A percentile compares a stretch with the other conserved stretches of the same genome.
Evolutionary conservation across 2,797 vertebrate species (phyloP).

Genomic region (Oreochromis mossambicus): DNA sequence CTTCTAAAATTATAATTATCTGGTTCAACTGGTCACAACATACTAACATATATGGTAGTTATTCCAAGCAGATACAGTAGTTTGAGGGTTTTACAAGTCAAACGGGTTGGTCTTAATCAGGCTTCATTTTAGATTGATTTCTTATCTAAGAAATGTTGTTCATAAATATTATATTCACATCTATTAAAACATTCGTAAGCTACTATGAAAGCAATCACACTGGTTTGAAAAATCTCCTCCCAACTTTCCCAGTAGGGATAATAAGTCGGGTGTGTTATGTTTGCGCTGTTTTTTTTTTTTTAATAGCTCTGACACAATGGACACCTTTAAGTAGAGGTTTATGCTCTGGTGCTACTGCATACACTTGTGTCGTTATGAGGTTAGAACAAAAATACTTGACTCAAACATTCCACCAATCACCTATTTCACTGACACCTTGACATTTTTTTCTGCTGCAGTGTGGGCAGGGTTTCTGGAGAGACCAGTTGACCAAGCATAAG

Average conservation of each 20-base stretch:
- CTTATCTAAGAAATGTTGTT: background rate
- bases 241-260: conserved; percentile 5
- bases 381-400: conserved; percentile 10
- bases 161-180: background rate
- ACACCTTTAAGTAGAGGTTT: background rate
- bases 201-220: background rate
- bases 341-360: background rate
- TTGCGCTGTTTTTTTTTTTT: background rate
- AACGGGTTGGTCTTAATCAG: background rate
- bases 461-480: conserved; percentile 61
- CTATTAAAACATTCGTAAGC: background rate
- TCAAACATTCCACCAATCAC: conserved; percentile 2
- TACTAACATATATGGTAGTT: background rate
- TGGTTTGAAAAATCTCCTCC: background rate
- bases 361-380: conserved; percentile 23
- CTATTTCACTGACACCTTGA: background rate
- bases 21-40: background rate
- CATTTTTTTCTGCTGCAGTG: conserved; percentile 10
- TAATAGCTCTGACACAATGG: background rate
- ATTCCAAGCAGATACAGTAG: background rate
- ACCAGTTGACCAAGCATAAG: conserved; percentile 50
- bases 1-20: background rate
- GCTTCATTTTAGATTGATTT: background rate
- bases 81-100: background rate
- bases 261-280: conserved; percentile 11